Conservation (phyloP, 2,888 invertebrate species). For the Perdita meconis region DNA sequence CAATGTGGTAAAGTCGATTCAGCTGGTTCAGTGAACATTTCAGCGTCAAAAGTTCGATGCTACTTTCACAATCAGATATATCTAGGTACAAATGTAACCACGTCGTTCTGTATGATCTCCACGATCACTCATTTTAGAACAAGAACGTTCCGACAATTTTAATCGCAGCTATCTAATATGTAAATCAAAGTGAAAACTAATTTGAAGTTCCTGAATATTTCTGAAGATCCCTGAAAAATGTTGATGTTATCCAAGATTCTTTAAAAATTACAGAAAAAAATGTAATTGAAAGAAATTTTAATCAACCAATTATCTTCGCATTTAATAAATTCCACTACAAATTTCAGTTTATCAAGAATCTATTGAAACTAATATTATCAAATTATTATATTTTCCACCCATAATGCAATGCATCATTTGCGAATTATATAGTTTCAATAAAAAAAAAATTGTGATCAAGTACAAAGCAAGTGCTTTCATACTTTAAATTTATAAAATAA, state of each 20-base stretch:
- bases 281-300: no score
- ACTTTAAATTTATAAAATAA: neutral
- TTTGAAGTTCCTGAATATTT: no score
- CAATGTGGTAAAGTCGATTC: slow-evolving; percentile 74
- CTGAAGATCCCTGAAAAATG: no score
- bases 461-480: neutral
- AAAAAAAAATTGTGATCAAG: neutral
- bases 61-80: slow-evolving; percentile 78
- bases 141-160: no score
- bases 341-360: neutral
- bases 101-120: neutral
- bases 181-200: no score
- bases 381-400: neutral
- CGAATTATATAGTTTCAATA: neutral
- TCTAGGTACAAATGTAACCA: slow-evolving; percentile 51
- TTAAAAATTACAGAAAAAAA: no score
- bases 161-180: no score
- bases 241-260: no score
- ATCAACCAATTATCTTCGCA: neutral
- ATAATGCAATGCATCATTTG: neutral
- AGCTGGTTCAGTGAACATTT: slow-evolving; percentile 69
- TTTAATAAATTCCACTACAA: neutral
- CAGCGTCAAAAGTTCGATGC: slow-evolving; percentile 76
- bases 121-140: neutral
- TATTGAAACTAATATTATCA: neutral